Evolutionary conservation across 2,888 invertebrate genomes (phyloP).

Genomic region (Alcis repandata): DNA sequence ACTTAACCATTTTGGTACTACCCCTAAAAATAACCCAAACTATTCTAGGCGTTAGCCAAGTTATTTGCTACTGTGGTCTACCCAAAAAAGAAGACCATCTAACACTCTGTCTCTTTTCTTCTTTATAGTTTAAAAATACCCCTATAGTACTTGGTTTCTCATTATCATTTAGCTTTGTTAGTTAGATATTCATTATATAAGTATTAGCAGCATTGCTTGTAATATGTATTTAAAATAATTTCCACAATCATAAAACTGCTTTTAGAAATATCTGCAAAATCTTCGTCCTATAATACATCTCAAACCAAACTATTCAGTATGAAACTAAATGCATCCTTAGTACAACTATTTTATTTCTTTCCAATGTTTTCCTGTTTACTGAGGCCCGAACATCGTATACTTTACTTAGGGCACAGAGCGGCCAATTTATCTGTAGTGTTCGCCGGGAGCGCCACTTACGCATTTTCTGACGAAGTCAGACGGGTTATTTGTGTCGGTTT

Average conservation of each 20-base stretch:
- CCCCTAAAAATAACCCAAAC: too few relatives aligned
- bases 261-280: not conserved
- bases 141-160: too few relatives aligned
- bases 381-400: slow-evolving; percentile 17
- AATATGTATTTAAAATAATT: not conserved
- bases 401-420: slow-evolving; percentile 24
- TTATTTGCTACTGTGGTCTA: too few relatives aligned
- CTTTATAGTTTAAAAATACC: too few relatives aligned
- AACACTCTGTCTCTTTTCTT: too few relatives aligned
- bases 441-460: not conserved
- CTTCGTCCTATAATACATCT: not conserved
- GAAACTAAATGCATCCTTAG: slow-evolving; percentile 16
- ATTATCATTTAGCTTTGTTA: too few relatives aligned
- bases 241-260: not conserved
- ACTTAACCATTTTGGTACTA: too few relatives aligned
- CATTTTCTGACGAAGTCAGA: not conserved
- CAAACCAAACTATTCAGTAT: not conserved
- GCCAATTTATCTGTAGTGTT: not conserved
- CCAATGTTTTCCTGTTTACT: slow-evolving; percentile 36
- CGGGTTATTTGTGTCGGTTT: too few relatives aligned
- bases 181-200: too few relatives aligned
- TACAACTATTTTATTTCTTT: slow-evolving; percentile 28
- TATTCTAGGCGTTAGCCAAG: too few relatives aligned
- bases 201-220: not conserved
- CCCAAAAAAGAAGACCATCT: too few relatives aligned